Evolutionary conservation across 2,888 invertebrate genomes (phyloP).

Genomic region (Gastracanthus pulcherrimus): DNA sequence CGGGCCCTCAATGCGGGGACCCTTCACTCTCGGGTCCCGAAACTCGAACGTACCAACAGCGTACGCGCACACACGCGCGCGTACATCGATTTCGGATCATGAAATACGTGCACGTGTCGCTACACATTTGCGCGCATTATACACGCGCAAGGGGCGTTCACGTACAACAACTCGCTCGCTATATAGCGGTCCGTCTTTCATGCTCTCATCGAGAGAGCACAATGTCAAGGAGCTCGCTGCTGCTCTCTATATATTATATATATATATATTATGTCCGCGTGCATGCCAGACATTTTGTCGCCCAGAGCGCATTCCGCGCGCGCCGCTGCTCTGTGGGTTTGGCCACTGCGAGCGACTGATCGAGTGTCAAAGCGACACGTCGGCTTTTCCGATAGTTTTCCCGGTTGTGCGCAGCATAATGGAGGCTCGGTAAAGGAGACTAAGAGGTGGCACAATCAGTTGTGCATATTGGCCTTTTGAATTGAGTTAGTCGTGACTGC

Average conservation of each 20-base stretch:
- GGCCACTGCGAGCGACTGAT: neutral
- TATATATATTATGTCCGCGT: too few relatives aligned
- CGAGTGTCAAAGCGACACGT: neutral
- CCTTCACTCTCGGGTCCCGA: slow-evolving; percentile 1
- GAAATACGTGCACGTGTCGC: neutral
- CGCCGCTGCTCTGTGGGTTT: neutral
- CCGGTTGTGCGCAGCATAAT: neutral
- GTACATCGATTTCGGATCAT: too few relatives aligned
- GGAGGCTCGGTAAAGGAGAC: too few relatives aligned
- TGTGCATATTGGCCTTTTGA: too few relatives aligned
- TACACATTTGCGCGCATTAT: too few relatives aligned
- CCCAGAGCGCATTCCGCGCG: slow-evolving; percentile 34
- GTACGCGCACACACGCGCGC: too few relatives aligned
- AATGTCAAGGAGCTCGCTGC: slow-evolving; percentile 33
- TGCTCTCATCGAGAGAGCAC: slow-evolving; percentile 13
- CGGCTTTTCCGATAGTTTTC: neutral
- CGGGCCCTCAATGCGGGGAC: neutral
- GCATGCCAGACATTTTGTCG: slow-evolving; percentile 63
- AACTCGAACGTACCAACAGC: neutral
- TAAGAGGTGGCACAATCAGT: too few relatives aligned
- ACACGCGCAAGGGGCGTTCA: slow-evolving; percentile 27
- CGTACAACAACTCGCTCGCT: too few relatives aligned
- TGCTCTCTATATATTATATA: slow-evolving; percentile 9
- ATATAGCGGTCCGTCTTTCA: slow-evolving; percentile 13
- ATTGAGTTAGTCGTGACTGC: too few relatives aligned